Evolutionary conservation across 2,797 vertebrate species (phyloP).

Genomic region (Cyclura pinguis): DNA sequence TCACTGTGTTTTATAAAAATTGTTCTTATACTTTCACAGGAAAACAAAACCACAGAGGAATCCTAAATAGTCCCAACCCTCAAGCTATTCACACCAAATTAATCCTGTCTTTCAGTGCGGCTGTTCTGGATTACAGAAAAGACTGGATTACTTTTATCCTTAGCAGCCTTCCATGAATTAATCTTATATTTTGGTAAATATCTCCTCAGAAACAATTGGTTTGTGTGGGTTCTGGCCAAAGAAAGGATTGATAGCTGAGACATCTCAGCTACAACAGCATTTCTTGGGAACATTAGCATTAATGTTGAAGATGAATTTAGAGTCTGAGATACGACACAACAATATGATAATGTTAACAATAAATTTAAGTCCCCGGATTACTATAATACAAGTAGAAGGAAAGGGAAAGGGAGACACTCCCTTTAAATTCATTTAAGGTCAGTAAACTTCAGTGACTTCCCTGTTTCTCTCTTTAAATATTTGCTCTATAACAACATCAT

Average conservation of each 20-base stretch:
- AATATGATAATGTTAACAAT: background rate
- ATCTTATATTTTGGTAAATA: background rate
- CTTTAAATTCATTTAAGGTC: constrained; percentile 44
- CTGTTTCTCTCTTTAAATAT: constrained; percentile 57
- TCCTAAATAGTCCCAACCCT: background rate
- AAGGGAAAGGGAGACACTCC: background rate
- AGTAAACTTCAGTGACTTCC: constrained; percentile 42
- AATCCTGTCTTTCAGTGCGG: background rate
- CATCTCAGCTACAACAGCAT: background rate
- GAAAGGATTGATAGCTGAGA: background rate
- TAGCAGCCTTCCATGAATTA: background rate
- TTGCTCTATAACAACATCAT: constrained; percentile 58
- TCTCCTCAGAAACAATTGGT: background rate
- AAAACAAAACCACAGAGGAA: background rate
- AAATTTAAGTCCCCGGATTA: background rate
- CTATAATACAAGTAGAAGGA: fast-evolving
- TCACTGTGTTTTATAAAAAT: background rate
- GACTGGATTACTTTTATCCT: background rate
- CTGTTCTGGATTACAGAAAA: background rate
- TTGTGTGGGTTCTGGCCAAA: background rate
- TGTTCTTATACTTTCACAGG: background rate
- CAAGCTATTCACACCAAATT: background rate
- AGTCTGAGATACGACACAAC: background rate
- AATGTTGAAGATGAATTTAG: background rate
- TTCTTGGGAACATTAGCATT: background rate